Conservation (phyloP, 2,888 invertebrate species). For the Synanthedon vespiformis region DNA sequence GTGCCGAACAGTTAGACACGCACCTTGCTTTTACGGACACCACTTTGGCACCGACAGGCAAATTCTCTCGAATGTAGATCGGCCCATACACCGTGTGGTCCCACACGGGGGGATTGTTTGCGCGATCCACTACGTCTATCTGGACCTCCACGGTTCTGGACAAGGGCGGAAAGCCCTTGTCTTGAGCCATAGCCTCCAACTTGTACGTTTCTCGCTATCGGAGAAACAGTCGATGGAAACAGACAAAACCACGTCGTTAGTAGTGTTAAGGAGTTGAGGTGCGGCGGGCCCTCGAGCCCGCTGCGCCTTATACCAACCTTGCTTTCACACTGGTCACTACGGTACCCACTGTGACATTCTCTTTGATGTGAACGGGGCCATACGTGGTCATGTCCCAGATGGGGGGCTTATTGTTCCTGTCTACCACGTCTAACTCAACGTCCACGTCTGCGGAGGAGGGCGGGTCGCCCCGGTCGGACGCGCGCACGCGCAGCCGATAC, state of each 20-base stretch:
- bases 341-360: conserved; percentile 99
- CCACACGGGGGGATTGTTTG: conserved; percentile 98
- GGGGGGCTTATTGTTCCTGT: conserved; percentile 98
- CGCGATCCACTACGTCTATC: conserved; percentile 98
- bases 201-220: conserved; percentile 96
- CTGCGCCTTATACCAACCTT: conserved; percentile 87
- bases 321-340: conserved; percentile 98
- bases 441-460: conserved; percentile 95
- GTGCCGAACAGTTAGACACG: conserved; percentile 73
- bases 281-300: conserved; percentile 63
- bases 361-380: conserved; percentile 97
- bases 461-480: conserved; percentile 94
- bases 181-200: conserved; percentile 98
- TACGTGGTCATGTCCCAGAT: conserved; percentile 95
- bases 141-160: conserved; percentile 97
- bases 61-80: conserved; percentile 97
- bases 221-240: conserved; percentile 74
- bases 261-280: conserved; percentile 70
- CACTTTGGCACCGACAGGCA: conserved; percentile 97
- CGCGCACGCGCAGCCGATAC: conserved; percentile 96
- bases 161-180: conserved; percentile 95
- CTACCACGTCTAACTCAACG: conserved; percentile 98
- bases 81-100: conserved; percentile 96
- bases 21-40: conserved; percentile 99
- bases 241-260: conserved; percentile 77